These are phyloP conservation scores for Saccostrea echinata DNA, from an alignment of 1,140 invertebrate species.

Conservation along the genomic window DNA sequence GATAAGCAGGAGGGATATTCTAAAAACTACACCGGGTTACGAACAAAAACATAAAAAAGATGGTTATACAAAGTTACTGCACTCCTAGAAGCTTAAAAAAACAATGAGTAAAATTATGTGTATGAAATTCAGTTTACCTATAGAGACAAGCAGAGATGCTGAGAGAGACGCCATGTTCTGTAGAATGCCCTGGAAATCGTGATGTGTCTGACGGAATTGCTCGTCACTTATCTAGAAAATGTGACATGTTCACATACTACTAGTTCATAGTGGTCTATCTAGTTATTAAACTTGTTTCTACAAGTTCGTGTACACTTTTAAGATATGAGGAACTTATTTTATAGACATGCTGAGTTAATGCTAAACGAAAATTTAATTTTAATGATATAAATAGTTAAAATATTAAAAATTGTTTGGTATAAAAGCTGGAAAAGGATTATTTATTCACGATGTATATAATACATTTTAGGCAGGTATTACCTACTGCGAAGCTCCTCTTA, in stretches of 20 bases:
- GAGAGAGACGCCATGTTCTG: background rate
- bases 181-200: background rate
- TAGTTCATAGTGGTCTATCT: background rate
- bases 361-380: background rate
- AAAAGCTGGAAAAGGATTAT: no score
- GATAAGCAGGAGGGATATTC: no score
- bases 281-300: background rate
- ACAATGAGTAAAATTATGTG: background rate
- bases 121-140: background rate
- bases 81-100: background rate
- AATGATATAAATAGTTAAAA: no score
- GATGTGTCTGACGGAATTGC: background rate
- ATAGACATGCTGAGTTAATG: background rate
- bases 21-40: no score
- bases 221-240: slow-evolving; percentile 3
- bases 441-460: no score
- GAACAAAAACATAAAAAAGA: background rate
- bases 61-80: background rate
- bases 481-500: no score
- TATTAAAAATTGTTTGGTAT: no score
- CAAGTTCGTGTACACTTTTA: background rate
- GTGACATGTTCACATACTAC: slow-evolving; percentile 11
- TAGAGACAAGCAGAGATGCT: background rate
- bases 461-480: no score
- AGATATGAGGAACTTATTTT: background rate